These are phyloP conservation scores for Gobionotothen gibberifrons DNA, from an alignment of 2,797 vertebrate genomes.

Conservation along the genomic window DNA sequence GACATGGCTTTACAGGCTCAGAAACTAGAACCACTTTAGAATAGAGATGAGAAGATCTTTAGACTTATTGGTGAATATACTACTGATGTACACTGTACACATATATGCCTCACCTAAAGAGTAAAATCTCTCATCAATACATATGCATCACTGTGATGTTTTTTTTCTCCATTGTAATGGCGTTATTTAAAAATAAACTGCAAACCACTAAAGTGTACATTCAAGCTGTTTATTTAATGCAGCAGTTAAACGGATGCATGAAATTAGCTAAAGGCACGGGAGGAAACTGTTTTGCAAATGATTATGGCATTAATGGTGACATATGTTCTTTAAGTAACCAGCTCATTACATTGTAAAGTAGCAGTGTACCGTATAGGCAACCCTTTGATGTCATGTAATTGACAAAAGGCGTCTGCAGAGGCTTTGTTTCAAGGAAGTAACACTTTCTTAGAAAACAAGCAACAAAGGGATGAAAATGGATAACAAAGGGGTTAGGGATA, in stretches of 20 bases:
- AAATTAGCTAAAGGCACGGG: slow-evolving; percentile 14
- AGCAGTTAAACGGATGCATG: slow-evolving; percentile 13
- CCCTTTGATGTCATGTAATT: slow-evolving; percentile 9
- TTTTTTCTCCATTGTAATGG: not conserved
- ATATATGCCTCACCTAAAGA: slow-evolving; percentile 8
- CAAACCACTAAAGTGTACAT: not conserved
- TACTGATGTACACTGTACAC: slow-evolving; percentile 6
- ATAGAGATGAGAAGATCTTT: slow-evolving; percentile 41
- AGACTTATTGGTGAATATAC: slow-evolving; percentile 20
- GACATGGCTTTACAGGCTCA: slow-evolving; percentile 26
- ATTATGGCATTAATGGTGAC: slow-evolving; percentile 9
- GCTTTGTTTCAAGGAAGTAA: not conserved
- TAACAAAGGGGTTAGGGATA: not conserved
- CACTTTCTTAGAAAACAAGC: not conserved
- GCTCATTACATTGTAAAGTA: slow-evolving; percentile 10
- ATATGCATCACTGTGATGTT: not conserved
- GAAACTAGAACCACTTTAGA: slow-evolving; percentile 27
- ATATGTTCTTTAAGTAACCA: slow-evolving; percentile 14
- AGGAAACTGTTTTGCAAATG: slow-evolving; percentile 22
- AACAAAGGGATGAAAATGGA: not conserved
- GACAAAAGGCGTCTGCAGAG: slow-evolving; percentile 3
- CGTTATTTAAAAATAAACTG: slow-evolving; percentile 6
- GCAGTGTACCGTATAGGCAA: slow-evolving; percentile 2
- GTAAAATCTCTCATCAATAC: too few relatives aligned
- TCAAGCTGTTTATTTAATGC: slow-evolving; percentile 28